These are phyloP conservation scores for Calypte anna DNA, from an alignment of 2,113 vertebrate genomes.

Conservation along the genomic window DNA sequence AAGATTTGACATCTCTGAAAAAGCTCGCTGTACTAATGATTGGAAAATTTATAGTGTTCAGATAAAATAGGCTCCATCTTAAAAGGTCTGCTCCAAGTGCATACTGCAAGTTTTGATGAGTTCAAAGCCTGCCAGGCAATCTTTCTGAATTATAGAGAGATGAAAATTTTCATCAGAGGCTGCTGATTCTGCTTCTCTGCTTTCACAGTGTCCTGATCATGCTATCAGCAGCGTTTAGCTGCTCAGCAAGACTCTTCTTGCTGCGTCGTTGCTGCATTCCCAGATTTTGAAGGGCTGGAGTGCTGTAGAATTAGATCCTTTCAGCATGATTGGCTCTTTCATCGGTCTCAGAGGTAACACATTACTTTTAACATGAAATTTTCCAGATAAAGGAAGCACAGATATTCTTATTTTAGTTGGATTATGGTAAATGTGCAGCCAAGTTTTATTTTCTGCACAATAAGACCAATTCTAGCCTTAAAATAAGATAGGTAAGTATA, in stretches of 20 bases:
- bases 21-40: background rate
- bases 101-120: background rate
- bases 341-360: background rate
- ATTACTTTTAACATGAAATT: background rate
- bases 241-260: background rate
- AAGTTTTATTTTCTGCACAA: background rate
- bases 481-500: background rate
- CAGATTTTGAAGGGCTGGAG: background rate
- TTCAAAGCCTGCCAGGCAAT: constrained; percentile 3
- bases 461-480: background rate
- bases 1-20: background rate
- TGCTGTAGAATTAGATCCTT: background rate
- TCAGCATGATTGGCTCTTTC: background rate
- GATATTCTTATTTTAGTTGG: background rate
- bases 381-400: background rate
- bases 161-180: constrained; percentile 21
- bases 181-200: constrained; percentile 10
- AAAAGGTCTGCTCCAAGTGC: background rate
- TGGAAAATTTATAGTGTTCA: background rate
- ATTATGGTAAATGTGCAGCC: background rate
- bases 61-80: background rate
- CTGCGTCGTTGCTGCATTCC: background rate
- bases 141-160: background rate
- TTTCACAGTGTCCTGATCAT: background rate
- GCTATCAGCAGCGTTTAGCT: background rate